Conservation (phyloP, 2,888 invertebrate genomes). For the Bedellia somnulentella region DNA sequence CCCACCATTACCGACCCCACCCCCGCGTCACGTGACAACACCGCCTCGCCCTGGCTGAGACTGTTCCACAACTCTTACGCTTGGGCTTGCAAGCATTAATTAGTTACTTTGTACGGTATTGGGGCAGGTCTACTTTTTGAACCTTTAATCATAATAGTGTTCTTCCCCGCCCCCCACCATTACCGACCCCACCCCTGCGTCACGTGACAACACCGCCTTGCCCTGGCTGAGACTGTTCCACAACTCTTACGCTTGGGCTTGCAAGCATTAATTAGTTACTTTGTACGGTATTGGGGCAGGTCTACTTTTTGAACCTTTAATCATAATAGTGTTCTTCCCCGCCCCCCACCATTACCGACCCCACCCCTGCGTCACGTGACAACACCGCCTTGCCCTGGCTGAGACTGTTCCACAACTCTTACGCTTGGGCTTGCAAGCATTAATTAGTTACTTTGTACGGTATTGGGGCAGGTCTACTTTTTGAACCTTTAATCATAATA, state of each 20-base stretch:
- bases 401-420: constrained; percentile 88
- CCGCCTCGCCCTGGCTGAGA: constrained; percentile 85
- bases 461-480: no score
- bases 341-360: constrained; percentile 33
- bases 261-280: constrained; percentile 18
- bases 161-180: constrained; percentile 60
- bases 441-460: no score
- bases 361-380: no score
- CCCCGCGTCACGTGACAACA: no score
- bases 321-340: constrained; percentile 84
- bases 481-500: no score
- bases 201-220: constrained; percentile 65
- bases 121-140: no score
- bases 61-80: constrained; percentile 88
- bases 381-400: constrained; percentile 84
- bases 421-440: constrained; percentile 63
- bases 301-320: no score
- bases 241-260: constrained; percentile 81
- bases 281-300: no score
- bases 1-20: constrained; percentile 43
- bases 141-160: no score
- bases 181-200: constrained; percentile 36
- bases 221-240: constrained; percentile 93
- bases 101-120: no score
- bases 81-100: constrained; percentile 58